Evolutionary conservation across 2,888 invertebrate species (phyloP), one percentile per base, ranked within the genome.

Genomic region (Coleophora flavipennella): DNA sequence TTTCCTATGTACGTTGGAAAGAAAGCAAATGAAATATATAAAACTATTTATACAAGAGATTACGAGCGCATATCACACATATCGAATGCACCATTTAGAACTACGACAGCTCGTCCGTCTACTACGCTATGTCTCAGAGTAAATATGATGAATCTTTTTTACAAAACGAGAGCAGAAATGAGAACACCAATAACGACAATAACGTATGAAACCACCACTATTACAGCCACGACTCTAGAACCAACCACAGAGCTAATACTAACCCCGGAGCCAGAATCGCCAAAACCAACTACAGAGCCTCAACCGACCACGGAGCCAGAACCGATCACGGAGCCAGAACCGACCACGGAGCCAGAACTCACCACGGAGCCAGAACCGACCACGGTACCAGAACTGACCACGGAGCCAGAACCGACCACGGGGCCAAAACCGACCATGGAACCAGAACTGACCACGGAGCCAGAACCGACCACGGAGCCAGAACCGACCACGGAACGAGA

Each of bases 1-100:
- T 81, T 81, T 41, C 81, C 81, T 6, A 40, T 80, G 1, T 69
- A 59, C 33, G 32, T 77, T 10, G 78, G 76, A 8, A 52, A 46
- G 1, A 50, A 46, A 39, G 73, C 60, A 2, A 51, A 44, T 3
- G 39, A 53, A 1, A 41, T 48, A 8, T 70, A 68, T 44, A 49
- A 45, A 46, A 44, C 49, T 1, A 33, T 59, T 3, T 77, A 60
- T 36, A 20, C 42, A 8, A 59, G 53, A 29, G 78, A 76, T 42
- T 43, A 49, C 31, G 33, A 49, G 10, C 42, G 44, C 1, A 28
- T 65, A 7, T 34, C 41, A 1, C 11, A 13, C 0, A 44, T 37
- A 1, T 35, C 48, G 1, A 41, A 53, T 20, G 67, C 62, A 4
- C 74, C 77, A 0, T 75, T 74, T 38, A 55, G 40, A 38, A 50